A percentile compares a stretch with the other conserved stretches of the same genome.
These are phyloP conservation scores for Cylas formicarius DNA, from an alignment of 1,140 invertebrate genomes.

Conservation along the genomic window DNA sequence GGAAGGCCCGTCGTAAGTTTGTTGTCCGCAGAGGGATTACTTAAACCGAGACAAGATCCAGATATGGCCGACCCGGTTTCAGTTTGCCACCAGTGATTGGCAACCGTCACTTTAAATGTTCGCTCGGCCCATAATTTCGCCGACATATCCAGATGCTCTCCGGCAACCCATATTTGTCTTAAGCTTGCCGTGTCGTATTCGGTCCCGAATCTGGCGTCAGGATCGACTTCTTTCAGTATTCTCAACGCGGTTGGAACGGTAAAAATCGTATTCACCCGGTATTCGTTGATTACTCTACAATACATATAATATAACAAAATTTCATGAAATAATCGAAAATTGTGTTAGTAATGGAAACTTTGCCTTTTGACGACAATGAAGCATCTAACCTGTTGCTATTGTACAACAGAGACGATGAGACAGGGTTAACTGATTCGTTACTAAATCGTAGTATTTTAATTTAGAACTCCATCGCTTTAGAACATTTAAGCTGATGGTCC, in stretches of 20 bases:
- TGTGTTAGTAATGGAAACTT: too few species aligned
- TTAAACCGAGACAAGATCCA: slow-evolving; percentile 71
- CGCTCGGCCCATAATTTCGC: slow-evolving; percentile 81
- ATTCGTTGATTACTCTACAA: slow-evolving; percentile 73
- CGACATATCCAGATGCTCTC: slow-evolving; percentile 89
- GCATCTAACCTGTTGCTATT: too few species aligned
- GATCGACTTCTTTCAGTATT: slow-evolving; percentile 72
- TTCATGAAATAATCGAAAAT: slow-evolving; percentile 1
- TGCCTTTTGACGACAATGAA: too few species aligned
- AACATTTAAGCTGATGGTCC: too few species aligned
- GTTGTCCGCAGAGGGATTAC: slow-evolving; percentile 54
- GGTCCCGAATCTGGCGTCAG: slow-evolving; percentile 54
- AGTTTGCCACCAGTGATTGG: slow-evolving; percentile 97
- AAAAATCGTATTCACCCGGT: slow-evolving; percentile 77
- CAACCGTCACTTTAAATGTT: slow-evolving; percentile 71
- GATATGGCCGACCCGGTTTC: slow-evolving; percentile 89
- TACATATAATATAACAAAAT: too few species aligned
- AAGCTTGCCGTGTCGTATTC: slow-evolving; percentile 68
- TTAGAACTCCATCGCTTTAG: too few species aligned
- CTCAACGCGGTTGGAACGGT: slow-evolving; percentile 85
- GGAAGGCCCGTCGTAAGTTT: slow-evolving; percentile 66
- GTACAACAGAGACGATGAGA: too few species aligned
- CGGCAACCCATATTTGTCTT: slow-evolving; percentile 78
- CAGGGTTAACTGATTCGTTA: too few species aligned
- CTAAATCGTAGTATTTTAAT: too few species aligned